Base-by-base conservation (phyloP, 2,113 vertebrate species). In the Gymnogyps californianus region DNA sequence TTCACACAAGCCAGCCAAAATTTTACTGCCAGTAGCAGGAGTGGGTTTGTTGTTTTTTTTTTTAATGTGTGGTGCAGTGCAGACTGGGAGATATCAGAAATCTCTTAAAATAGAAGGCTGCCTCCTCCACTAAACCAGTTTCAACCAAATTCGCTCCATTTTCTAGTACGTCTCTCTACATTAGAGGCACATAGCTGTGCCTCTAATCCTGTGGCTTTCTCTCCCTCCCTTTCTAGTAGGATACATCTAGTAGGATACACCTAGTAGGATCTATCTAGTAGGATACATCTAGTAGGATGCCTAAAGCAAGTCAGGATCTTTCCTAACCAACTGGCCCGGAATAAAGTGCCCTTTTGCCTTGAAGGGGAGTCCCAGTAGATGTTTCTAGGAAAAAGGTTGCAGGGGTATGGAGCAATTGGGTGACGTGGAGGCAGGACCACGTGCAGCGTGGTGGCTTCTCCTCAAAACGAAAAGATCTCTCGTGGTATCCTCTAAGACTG, bases 11-110 rank as follows among this genome's bases (percentile, higher is more conserved):
- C 49, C 93, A 89, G 93, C 67, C 75, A 85, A 46, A 32, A 59
- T 38, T 72, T 76, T 66, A 76, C 44, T 82, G 67, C 61, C 54
- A 75, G 89, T 19, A 89, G 93, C 74, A 84, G 62, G 58, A 91
- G 40, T 42, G 38, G 38, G 34, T 5, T 10, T 40, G 18, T 44
- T 44, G 4, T 13, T 10, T 21, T 12, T 65, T 74, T 26, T 13
- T 49, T 65, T 13, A 4, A 47, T 52, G 7, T 31, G 34, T 24
- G 22, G 42, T 49, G 76, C 65, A 8, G 13, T 1, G 10, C 20
- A 64, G 70, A 31, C 40, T n/a, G 16, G 32, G 62, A 19, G 46
- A 14, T 5, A 46, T 3, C 90, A 79, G 51, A 61, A 65, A n/a
- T 8, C 24, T 52, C 93, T 65, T 80, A 5, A 87, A 83, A 69